Base-by-base conservation (phyloP, 2,113 vertebrate genomes). In the Pteropus alecto region DNA sequence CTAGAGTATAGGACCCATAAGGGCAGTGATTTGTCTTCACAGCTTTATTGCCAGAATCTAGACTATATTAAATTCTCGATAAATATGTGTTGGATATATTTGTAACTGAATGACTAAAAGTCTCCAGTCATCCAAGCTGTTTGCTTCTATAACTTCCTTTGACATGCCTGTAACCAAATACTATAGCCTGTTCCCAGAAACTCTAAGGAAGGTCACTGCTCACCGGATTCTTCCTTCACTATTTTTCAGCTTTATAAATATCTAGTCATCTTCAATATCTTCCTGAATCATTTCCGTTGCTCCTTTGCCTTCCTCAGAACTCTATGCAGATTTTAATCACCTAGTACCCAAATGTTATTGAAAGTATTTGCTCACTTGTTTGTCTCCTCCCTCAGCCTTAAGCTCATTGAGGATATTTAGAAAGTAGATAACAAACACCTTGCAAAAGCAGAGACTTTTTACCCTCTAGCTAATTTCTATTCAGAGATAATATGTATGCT, bases 401-500 rank as follows among this genome's bases (percentile, higher is more conserved):
- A 94, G 60, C 85, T 95, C 71, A 51, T 5, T 26, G 65, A 89
- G 43, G 26, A 56, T 81, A 67, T 70, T 84, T 30, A 84, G 33
- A 86, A 89, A 85, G 43, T 21, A 95, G 97, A 94, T 96, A 96
- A 56, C 43, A 82, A 96, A 88, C 16, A 26, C 41, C 26, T 71
- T 58, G 46, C 65, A 73, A 60, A 84, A 71, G 43, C 73, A 90
- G 63, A 96, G 12, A 74, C n/a, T 35, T 77, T 96, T 95, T 81
- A 94, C 77, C 95, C 91, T 91, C 28, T 41, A 91, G 93, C 71
- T 78, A 94, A 87, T 93, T 82, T 94, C 93, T 96, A 81, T 73
- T 97, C 35, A 28, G 71, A 95, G 94, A 95, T 96, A 97, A 96
- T 87, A 96, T 71, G 85, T 90, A 93, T 94, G 87, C 93, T 96